A percentile compares a stretch with the other conserved stretches of the same genome.
These are phyloP conservation scores for Onychomys arenicola DNA, from an alignment of 2,797 vertebrate genomes.

Conservation along the genomic window DNA sequence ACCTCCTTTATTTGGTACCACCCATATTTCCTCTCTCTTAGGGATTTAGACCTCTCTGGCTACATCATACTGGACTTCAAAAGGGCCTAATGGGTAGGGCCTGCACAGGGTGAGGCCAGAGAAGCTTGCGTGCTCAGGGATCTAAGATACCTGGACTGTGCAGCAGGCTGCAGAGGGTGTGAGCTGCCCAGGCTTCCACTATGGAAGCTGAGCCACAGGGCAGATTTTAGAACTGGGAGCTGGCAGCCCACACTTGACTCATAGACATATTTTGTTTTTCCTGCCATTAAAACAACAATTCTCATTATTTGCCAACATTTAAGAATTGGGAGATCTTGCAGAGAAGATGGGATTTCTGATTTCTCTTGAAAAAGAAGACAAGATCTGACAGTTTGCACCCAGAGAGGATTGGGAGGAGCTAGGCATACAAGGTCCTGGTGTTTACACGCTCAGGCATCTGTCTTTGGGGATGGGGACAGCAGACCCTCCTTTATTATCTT, in stretches of 20 bases:
- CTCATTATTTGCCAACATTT: slow-evolving; percentile 45
- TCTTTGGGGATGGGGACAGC: not conserved
- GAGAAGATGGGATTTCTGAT: slow-evolving; percentile 43
- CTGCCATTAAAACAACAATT: not conserved
- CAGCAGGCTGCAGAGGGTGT: accelerated
- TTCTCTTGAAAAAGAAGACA: not conserved
- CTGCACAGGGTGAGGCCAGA: not conserved
- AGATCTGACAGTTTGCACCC: not conserved
- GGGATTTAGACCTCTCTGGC: not conserved
- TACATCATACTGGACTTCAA: not conserved
- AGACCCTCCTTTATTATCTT: not conserved
- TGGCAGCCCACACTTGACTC: not conserved
- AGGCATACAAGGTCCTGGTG: accelerated
- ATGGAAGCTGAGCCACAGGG: not conserved
- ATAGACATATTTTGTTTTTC: slow-evolving; percentile 59
- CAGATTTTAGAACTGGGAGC: not conserved
- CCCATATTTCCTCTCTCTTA: not conserved
- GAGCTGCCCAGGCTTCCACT: not conserved
- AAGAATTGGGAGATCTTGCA: not conserved
- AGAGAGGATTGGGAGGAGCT: accelerated
- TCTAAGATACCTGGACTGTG: not conserved
- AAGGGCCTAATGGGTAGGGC: not conserved
- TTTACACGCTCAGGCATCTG: no score
- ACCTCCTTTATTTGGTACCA: not conserved
- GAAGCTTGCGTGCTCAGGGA: not conserved